Evolutionary conservation across 2,113 vertebrate species (phyloP).

Genomic region (Ramphastos sulfuratus): DNA sequence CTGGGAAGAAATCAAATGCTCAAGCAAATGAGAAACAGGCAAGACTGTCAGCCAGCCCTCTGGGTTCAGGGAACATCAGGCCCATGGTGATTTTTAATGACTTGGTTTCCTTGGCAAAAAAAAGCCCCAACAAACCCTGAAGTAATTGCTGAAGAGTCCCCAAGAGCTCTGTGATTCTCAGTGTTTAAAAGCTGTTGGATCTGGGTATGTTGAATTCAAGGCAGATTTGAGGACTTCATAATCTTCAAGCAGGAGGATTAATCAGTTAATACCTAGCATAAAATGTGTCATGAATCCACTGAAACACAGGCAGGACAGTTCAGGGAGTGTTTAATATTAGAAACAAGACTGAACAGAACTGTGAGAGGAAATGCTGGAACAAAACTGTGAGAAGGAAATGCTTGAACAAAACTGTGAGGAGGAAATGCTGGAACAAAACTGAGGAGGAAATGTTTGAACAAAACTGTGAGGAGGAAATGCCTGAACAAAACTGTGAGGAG

Average conservation of each 20-base stretch:
- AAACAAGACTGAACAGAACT: slow-evolving; percentile 36
- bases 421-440: too few species aligned
- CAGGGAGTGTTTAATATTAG: slow-evolving; percentile 40
- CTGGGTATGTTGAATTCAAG: slow-evolving; percentile 73
- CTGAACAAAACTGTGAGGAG: too few species aligned
- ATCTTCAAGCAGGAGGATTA: slow-evolving; percentile 70
- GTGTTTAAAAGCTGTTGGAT: slow-evolving; percentile 69
- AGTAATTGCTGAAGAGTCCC: slow-evolving; percentile 43
- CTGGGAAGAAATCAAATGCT: slow-evolving; percentile 12
- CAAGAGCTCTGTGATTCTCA: slow-evolving; percentile 43
- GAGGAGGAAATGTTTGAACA: too few species aligned
- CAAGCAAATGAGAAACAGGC: background rate
- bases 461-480: too few species aligned
- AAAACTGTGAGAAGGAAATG: background rate
- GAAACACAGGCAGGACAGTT: slow-evolving; percentile 48
- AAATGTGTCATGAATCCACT: slow-evolving; percentile 50
- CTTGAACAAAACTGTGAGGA: too few species aligned
- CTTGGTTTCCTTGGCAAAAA: slow-evolving; percentile 38
- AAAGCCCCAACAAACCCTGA: background rate
- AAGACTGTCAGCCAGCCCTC: background rate
- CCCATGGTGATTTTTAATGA: slow-evolving; percentile 11
- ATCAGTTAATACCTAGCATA: slow-evolving; percentile 68
- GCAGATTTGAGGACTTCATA: slow-evolving; percentile 66
- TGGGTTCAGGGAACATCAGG: slow-evolving; percentile 34
- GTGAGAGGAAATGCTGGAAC: background rate